A percentile compares a stretch with the other conserved stretches of the same genome.
These are phyloP conservation scores for Drosophila dunni DNA, from an alignment of 1,140 invertebrate genomes.

Conservation along the genomic window DNA sequence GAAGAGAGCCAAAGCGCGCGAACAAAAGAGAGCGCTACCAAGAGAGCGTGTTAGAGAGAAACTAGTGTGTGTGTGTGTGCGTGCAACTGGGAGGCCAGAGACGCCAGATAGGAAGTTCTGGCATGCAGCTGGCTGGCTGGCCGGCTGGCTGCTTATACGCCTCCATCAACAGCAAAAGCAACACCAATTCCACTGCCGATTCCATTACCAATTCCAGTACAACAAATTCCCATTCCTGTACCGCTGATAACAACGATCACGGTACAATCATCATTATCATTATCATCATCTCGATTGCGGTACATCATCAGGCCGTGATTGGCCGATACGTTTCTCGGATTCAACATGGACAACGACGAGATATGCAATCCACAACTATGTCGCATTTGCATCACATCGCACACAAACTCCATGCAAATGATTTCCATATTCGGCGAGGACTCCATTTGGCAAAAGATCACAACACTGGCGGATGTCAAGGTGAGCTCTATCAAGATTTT, in stretches of 20 bases:
- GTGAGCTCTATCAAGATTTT: constrained; percentile 47
- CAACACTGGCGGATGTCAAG: constrained; percentile 80
- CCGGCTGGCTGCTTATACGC: constrained; percentile 55
- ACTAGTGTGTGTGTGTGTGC: constrained; percentile 1
- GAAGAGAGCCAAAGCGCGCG: not conserved
- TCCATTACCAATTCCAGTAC: constrained; percentile 6
- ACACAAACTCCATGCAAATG: constrained; percentile 71
- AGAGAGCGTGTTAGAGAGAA: not conserved
- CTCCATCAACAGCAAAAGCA: constrained; percentile 20
- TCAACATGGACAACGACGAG: constrained; percentile 59
- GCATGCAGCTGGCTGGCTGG: constrained; percentile 67
- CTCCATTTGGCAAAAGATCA: constrained; percentile 81
- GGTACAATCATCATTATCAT: constrained; percentile 4
- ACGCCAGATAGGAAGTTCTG: constrained; percentile 30
- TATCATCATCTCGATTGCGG: constrained; percentile 6
- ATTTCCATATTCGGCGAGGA: constrained; percentile 84
- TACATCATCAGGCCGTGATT: constrained; percentile 10
- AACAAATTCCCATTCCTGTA: constrained; percentile 4
- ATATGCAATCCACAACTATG: constrained; percentile 70
- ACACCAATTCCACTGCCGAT: constrained; percentile 11
- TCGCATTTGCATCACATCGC: constrained; percentile 80
- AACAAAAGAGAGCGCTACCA: too few species aligned
- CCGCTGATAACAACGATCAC: constrained; percentile 5
- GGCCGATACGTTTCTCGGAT: not conserved
- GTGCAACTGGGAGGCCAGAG: not conserved